phyloP scores from a whole-genome alignment of 2,888 invertebrate species.

The Drosophila sordidapex region DNA sequence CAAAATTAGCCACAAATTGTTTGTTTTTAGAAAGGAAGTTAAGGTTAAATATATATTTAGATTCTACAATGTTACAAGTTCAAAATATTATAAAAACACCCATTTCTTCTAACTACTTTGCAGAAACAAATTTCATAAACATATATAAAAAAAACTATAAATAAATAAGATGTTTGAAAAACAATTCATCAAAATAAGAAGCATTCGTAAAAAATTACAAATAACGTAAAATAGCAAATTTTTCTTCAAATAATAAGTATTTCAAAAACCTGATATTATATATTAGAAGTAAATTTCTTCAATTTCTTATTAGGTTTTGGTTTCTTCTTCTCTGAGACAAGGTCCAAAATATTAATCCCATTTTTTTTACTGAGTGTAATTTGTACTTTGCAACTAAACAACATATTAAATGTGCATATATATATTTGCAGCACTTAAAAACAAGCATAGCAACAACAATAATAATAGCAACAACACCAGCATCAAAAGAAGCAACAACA shows the following conservation, averaged over 20 bases:
- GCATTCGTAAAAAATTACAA: not conserved
- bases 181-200: not conserved
- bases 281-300: not conserved
- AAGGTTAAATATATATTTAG: not conserved
- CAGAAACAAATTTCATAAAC: not conserved
- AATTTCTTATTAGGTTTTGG: not conserved
- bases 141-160: not conserved
- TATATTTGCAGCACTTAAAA: conserved; percentile 72
- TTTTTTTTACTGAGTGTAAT: not conserved
- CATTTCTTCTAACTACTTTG: not conserved
- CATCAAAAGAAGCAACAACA: conserved; percentile 33
- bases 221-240: not conserved
- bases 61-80: not conserved
- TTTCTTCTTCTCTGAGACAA: not conserved
- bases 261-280: not conserved
- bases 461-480: conserved; percentile 22
- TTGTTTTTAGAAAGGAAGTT: not conserved
- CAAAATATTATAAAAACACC: not conserved
- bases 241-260: not conserved
- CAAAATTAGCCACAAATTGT: not conserved
- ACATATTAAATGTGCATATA: not conserved
- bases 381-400: not conserved
- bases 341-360: not conserved
- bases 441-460: conserved; percentile 48
- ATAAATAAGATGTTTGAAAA: not conserved